These are phyloP conservation scores for Acanthosoma haemorrhoidale DNA, from an alignment of 2,888 invertebrate species.

Conservation along the genomic window DNA sequence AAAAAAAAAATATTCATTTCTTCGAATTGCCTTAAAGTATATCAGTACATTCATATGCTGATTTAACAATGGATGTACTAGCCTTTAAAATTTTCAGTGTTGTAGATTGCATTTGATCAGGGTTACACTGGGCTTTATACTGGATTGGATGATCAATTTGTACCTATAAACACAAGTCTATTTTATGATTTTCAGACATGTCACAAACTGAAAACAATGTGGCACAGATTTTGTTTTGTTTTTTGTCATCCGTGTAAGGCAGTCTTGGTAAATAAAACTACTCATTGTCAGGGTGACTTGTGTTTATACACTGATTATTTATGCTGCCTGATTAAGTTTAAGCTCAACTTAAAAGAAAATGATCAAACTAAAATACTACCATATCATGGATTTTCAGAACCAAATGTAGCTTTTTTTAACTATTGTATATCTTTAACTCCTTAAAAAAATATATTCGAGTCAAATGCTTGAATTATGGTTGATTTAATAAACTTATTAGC, in stretches of 20 bases:
- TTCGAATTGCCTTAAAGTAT: neutral
- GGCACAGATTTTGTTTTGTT: too few relatives aligned
- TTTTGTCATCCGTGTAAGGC: too few relatives aligned
- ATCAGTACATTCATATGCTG: neutral
- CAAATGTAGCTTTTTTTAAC: neutral
- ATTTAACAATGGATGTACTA: neutral
- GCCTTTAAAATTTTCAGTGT: neutral
- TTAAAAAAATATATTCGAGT: neutral
- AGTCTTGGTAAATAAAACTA: too few relatives aligned
- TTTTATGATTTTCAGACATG: too few relatives aligned
- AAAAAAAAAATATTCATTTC: neutral
- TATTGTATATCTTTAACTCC: neutral
- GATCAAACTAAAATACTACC: neutral
- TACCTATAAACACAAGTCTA: too few relatives aligned
- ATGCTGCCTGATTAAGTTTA: neutral
- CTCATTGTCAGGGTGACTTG: neutral
- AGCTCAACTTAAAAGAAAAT: neutral
- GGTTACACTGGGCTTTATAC: too few relatives aligned
- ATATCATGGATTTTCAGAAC: constrained; percentile 9
- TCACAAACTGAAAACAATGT: too few relatives aligned
- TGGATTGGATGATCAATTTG: too few relatives aligned
- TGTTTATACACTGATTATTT: neutral
- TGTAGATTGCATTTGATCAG: too few relatives aligned
- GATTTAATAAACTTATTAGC: neutral
- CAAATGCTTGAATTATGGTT: neutral